Conservation (phyloP, 2,113 vertebrate species). For the Xyliphius kryptos region DNA sequence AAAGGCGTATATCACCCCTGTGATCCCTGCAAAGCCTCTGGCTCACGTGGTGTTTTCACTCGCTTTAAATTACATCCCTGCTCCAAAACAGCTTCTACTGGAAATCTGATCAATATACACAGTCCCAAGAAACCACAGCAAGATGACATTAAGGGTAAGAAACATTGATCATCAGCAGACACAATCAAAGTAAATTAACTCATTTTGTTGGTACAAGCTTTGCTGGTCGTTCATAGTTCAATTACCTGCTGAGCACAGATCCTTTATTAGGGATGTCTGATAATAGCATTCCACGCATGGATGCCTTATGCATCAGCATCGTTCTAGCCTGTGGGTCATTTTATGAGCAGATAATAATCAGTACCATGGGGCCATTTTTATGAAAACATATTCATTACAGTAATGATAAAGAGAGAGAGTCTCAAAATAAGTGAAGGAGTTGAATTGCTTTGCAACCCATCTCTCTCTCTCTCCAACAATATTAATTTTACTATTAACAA, state of each 20-base stretch:
- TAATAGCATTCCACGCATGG: neutral
- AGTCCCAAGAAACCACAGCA: slow-evolving; percentile 21
- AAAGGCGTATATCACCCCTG: slow-evolving; percentile 23
- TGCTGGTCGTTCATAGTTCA: slow-evolving; percentile 19
- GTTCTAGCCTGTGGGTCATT: neutral
- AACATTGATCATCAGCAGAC: slow-evolving; percentile 19
- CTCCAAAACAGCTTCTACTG: slow-evolving; percentile 18
- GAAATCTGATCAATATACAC: slow-evolving; percentile 21
- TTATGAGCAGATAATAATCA: slow-evolving; percentile 6
- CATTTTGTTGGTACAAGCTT: slow-evolving; percentile 16
- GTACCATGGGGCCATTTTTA: slow-evolving; percentile 2
- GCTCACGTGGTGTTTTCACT: slow-evolving; percentile 38
- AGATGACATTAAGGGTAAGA: slow-evolving; percentile 52
- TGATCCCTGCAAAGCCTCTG: slow-evolving; percentile 32
- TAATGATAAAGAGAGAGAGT: neutral
- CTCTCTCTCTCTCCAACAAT: neutral
- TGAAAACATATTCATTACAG: neutral
- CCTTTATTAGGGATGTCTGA: slow-evolving; percentile 2
- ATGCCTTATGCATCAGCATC: slow-evolving; percentile 3
- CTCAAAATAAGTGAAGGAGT: too few species aligned
- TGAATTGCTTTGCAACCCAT: too few species aligned
- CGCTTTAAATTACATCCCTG: slow-evolving; percentile 43
- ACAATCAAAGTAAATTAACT: slow-evolving; percentile 30
- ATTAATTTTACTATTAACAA: slow-evolving; percentile 18
- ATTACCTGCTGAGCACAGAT: slow-evolving; percentile 10